Conservation (phyloP, 2,113 vertebrate species). For the Xiphophorus hellerii region DNA sequence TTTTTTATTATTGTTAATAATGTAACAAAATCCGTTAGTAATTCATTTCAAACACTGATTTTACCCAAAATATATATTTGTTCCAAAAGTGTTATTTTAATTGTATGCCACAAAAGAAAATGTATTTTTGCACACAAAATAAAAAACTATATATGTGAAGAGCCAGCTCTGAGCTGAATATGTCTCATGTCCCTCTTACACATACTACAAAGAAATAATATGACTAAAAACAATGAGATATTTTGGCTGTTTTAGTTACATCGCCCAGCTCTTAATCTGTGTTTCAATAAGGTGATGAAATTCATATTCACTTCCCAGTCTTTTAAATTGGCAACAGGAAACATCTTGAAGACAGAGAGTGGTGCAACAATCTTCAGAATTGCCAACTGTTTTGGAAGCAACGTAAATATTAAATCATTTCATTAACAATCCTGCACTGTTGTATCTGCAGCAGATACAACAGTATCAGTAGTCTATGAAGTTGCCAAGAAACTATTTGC, state of each 20-base stretch:
- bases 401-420: neutral
- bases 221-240: neutral
- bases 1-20: too few species aligned
- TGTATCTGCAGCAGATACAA: neutral
- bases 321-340: neutral
- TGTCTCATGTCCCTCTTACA: neutral
- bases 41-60: too few species aligned
- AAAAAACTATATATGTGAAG: neutral
- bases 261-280: neutral
- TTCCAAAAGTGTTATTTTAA: neutral
- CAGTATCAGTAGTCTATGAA: neutral
- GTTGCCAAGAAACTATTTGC: neutral
- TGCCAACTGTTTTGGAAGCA: neutral
- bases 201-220: neutral
- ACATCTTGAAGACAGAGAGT: neutral
- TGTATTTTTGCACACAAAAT: neutral
- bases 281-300: neutral
- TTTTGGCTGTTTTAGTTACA: neutral
- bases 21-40: too few species aligned
- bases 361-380: too few species aligned
- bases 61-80: too few species aligned
- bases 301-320: neutral
- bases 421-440: neutral
- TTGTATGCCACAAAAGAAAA: neutral
- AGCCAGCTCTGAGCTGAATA: neutral